A percentile compares a stretch with the other conserved stretches of the same genome.
Conservation (phyloP, 1,140 invertebrate species). For the Heterodera carotae region DNA sequence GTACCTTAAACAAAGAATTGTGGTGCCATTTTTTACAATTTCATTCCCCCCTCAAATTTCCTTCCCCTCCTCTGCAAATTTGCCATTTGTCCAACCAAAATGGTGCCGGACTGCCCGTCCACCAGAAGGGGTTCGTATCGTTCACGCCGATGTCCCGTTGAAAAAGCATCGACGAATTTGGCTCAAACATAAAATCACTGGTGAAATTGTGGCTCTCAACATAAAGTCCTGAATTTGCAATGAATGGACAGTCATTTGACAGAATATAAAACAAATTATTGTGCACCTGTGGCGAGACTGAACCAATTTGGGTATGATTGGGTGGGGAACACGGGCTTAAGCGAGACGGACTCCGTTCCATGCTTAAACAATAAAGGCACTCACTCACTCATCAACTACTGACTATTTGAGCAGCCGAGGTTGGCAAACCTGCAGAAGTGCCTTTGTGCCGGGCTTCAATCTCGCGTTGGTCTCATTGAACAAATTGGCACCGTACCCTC, state of each 20-base stretch:
- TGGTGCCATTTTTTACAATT: background rate
- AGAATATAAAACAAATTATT: constrained; percentile 18
- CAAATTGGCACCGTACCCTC: constrained; percentile 54
- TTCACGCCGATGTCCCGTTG: constrained; percentile 62
- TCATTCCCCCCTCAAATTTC: background rate
- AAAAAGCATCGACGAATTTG: constrained; percentile 49
- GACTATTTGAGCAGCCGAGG: too few species aligned
- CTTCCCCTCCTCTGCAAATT: background rate
- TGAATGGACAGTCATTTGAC: constrained; percentile 17
- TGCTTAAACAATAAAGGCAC: constrained; percentile 27
- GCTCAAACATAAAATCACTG: constrained; percentile 63
- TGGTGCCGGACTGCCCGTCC: constrained; percentile 49
- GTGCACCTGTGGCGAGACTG: constrained; percentile 55
- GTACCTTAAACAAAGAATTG: constrained; percentile 52
- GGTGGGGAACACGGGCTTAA: constrained; percentile 62
- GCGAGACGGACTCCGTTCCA: constrained; percentile 56
- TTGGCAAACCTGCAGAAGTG: constrained; percentile 31
- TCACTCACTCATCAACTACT: background rate
- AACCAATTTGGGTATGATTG: constrained; percentile 64
- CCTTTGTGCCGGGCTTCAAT: constrained; percentile 46
- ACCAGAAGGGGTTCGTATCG: constrained; percentile 58
- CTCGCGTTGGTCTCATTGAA: constrained; percentile 59
- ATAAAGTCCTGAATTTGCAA: constrained; percentile 57
- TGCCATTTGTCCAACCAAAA: constrained; percentile 21
- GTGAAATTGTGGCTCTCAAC: constrained; percentile 65